Evolutionary conservation across 2,797 vertebrate genomes (phyloP).

Genomic region (Crenichthys baileyi): DNA sequence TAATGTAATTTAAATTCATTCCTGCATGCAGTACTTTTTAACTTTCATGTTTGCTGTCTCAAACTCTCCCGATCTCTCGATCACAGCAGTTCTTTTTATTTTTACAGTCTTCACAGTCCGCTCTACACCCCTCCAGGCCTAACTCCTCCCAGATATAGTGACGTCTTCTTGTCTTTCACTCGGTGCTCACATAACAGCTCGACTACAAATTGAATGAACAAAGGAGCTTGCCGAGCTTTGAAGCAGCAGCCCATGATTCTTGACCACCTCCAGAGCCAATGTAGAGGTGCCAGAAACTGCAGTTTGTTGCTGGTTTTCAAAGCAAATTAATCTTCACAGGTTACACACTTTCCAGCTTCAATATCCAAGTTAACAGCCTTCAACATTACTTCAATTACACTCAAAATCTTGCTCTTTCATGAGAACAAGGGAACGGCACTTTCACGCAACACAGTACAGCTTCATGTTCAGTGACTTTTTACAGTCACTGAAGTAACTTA

Average conservation of each 20-base stretch:
- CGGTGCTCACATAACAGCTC: conserved; percentile 50
- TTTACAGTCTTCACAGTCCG: conserved; percentile 14
- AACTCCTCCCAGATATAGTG: conserved; percentile 19
- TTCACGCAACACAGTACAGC: not conserved
- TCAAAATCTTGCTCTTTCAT: not conserved
- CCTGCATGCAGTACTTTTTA: conserved; percentile 12
- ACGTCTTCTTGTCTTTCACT: conserved; percentile 36
- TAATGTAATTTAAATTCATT: not conserved
- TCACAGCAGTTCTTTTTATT: not conserved
- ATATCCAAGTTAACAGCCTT: not conserved
- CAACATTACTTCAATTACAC: not conserved
- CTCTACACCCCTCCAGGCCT: conserved; percentile 4
- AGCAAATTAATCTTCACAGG: not conserved
- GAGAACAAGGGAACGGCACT: too few relatives aligned
- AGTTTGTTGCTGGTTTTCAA: not conserved
- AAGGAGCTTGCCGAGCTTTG: conserved; percentile 28
- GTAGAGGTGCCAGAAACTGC: conserved; percentile 1
- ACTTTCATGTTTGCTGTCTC: conserved; percentile 26
- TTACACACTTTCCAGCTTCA: not conserved
- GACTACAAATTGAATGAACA: conserved; percentile 41
- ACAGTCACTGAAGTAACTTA: not conserved
- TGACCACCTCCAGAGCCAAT: conserved; percentile 12
- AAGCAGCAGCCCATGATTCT: conserved; percentile 9
- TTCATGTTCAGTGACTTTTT: not conserved
- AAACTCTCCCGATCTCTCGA: conserved; percentile 25